Percentiles rank a stretch among this genome's conserved stretches.
Evolutionary conservation across 2,113 vertebrate species (phyloP).

Genomic region (Sylvia atricapilla): DNA sequence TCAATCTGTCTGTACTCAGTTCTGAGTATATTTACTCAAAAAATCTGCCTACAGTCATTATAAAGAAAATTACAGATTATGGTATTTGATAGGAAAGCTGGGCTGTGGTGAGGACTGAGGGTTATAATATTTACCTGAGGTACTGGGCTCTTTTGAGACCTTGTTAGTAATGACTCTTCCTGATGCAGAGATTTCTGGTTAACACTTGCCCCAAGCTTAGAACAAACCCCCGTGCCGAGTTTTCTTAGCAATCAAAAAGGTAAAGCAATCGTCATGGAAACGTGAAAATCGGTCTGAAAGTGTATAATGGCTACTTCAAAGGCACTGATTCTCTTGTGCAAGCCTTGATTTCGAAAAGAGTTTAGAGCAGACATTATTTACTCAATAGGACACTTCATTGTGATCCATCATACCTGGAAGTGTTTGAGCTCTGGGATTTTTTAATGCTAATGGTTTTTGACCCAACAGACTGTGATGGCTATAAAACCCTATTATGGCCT

Average conservation of each 20-base stretch:
- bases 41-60: background rate
- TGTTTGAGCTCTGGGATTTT: background rate
- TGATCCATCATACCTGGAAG: constrained; percentile 4
- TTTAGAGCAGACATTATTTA: constrained; percentile 14
- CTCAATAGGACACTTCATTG: background rate
- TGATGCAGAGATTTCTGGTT: background rate
- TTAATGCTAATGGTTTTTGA: constrained; percentile 11
- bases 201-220: background rate
- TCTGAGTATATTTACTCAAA: background rate
- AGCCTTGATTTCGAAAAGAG: constrained; percentile 11
- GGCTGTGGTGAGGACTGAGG: background rate
- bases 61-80: background rate
- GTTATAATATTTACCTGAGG: background rate
- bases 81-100: background rate
- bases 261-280: background rate
- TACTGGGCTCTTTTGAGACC: background rate
- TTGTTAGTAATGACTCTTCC: background rate
- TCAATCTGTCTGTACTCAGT: background rate
- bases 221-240: background rate
- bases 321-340: background rate
- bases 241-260: background rate
- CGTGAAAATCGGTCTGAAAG: background rate
- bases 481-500: background rate
- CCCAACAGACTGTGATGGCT: background rate
- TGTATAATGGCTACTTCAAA: background rate